phyloP scores from a whole-genome alignment of 1,140 invertebrate species.

The Panulirus ornatus region DNA sequence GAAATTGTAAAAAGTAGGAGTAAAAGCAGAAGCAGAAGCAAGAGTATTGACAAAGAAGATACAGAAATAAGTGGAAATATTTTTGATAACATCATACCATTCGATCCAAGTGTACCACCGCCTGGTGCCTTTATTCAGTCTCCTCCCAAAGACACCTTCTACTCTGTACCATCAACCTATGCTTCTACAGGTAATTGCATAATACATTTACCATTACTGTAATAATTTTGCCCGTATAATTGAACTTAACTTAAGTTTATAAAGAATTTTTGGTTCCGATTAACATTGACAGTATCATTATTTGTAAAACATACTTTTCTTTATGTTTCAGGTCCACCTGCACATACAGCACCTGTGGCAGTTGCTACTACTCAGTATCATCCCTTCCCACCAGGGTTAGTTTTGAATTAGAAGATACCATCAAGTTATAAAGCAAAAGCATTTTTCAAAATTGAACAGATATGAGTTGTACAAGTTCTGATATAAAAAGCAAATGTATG shows the following conservation, averaged over 20 bases:
- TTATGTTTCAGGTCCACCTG: conserved; percentile 25
- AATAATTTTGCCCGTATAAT: not conserved
- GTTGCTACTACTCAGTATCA: conserved; percentile 14
- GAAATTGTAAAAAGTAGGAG: conserved; percentile 8
- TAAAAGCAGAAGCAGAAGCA: conserved; percentile 20
- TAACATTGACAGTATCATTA: too few species aligned
- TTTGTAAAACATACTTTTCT: too few species aligned
- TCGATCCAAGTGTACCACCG: conserved; percentile 44
- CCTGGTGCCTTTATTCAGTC: conserved; percentile 46
- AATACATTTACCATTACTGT: not conserved
- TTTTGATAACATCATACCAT: conserved; percentile 47
- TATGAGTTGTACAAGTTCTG: too few species aligned
- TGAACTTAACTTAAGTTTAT: too few species aligned
- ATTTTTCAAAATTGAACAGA: too few species aligned
- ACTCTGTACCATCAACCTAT: conserved; percentile 47
- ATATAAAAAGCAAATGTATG: too few species aligned
- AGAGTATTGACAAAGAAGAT: conserved; percentile 35
- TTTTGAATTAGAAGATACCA: too few species aligned
- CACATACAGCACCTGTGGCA: not conserved
- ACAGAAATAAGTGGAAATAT: not conserved
- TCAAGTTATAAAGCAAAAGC: too few species aligned
- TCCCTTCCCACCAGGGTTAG: conserved; percentile 29
- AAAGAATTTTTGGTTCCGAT: too few species aligned
- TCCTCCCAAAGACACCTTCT: conserved; percentile 35
- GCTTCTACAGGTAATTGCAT: conserved; percentile 21